Evolutionary conservation across 2,888 invertebrate genomes (phyloP).

Genomic region (Allolobophora icterica): DNA sequence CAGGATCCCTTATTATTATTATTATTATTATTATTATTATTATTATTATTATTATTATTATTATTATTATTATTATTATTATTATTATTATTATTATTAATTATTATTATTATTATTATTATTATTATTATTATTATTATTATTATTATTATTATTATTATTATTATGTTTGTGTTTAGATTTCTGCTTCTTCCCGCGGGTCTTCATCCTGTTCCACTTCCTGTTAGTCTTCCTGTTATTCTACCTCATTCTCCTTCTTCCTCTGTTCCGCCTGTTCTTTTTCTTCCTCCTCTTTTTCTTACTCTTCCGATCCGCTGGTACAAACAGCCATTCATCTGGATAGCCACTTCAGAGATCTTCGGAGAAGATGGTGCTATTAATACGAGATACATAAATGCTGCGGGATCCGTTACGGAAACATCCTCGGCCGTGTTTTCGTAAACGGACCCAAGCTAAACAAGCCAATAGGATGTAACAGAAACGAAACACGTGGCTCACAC

Average conservation of each 20-base stretch:
- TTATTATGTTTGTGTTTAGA: not conserved
- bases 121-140: not conserved
- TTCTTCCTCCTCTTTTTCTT: not conserved
- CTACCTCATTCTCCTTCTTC: not conserved
- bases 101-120: conserved; percentile 17
- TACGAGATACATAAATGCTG: too few relatives aligned
- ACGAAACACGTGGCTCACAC: too few relatives aligned
- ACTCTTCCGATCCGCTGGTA: not conserved
- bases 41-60: too few relatives aligned
- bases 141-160: not conserved
- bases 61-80: not conserved
- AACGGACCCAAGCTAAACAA: too few relatives aligned
- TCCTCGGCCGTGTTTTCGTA: too few relatives aligned
- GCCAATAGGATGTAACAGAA: too few relatives aligned
- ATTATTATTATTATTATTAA: conserved; percentile 17
- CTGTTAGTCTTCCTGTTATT: not conserved
- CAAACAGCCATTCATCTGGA: not conserved
- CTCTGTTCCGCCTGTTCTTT: not conserved
- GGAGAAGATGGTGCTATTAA: too few relatives aligned
- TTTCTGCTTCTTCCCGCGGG: too few relatives aligned
- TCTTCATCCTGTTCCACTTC: not conserved
- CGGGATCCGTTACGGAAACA: too few relatives aligned
- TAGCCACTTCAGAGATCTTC: not conserved
- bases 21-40: too few relatives aligned
- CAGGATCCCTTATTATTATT: too few relatives aligned